A percentile compares a stretch with the other conserved stretches of the same genome.
These are phyloP conservation scores for Steinernema scapterisci DNA, from an alignment of 2,888 invertebrate species.

Conservation along the genomic window DNA sequence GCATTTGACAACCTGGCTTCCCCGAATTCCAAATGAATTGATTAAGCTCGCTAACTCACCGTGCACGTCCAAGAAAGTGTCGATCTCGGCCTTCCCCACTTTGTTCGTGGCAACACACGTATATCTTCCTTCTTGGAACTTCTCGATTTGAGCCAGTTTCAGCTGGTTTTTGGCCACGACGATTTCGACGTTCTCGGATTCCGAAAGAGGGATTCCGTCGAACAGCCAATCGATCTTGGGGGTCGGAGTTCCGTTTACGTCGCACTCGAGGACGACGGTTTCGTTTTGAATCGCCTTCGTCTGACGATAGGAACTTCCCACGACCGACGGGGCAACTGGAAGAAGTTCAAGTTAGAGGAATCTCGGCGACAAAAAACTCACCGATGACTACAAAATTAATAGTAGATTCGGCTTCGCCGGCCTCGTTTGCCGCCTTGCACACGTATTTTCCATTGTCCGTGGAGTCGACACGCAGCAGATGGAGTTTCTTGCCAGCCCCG, in stretches of 20 bases:
- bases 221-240: conserved; percentile 50
- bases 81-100: conserved; percentile 68
- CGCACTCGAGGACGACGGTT: conserved; percentile 69
- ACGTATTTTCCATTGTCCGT: conserved; percentile 72
- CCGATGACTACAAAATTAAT: conserved; percentile 72
- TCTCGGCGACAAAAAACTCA: conserved; percentile 31
- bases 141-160: conserved; percentile 32
- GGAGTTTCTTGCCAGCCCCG: conserved; percentile 52
- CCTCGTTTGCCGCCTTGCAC: conserved; percentile 75
- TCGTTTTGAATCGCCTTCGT: conserved; percentile 68
- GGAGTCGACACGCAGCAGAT: conserved; percentile 60
- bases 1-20: neutral
- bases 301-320: conserved; percentile 56
- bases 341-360: neutral
- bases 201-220: conserved; percentile 54
- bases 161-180: conserved; percentile 39
- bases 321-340: conserved; percentile 72
- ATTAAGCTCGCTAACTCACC: conserved; percentile 42
- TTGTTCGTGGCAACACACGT: conserved; percentile 69
- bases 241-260: conserved; percentile 41
- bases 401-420: conserved; percentile 73
- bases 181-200: conserved; percentile 41
- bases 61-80: conserved; percentile 62
- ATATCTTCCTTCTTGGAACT: conserved; percentile 68
- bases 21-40: neutral